Base-by-base conservation (phyloP, 2,113 vertebrate genomes). In the Cyprinodon tularosa region DNA sequence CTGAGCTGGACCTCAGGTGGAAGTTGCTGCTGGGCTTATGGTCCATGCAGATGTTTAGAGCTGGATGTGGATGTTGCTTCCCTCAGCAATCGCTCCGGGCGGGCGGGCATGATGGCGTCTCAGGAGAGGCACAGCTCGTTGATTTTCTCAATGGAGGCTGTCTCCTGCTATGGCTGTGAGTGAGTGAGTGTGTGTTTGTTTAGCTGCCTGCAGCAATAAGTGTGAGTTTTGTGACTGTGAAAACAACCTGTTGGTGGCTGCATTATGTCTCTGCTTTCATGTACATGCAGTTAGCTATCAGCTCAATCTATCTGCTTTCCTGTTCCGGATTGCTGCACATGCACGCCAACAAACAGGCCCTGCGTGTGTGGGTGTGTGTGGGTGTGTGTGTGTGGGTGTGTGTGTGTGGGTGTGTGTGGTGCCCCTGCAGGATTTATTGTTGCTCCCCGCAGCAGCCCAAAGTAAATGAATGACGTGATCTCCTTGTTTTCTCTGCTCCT, bases 101-200 rank as follows among this genome's bases (percentile, higher is more conserved):
- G 72, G 42, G 36, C 50, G 57, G 48, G 79, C 67, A 48, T 36
- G 48, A 40, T 42, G 36, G 66, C 15, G 74, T 91, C 90, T 90
- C 90, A 50, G 63, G 90, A 90, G 92, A 90, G 73, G 73, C 86
- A 93, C 88, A 92, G 89, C 86, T 93, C 93, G 88, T 93, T 93
- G 90, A 44, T 75, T 87, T 86, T 93, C 87, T 93, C 89, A 93
- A 92, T 93, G 90, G 88, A 89, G 91, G 86, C 80, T 93, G 90
- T 92, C 88, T 94, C 90, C 89, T 90, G 86, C 76, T 81, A 90
- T 83, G 86, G 71, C 73, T 61, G 69, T 76, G 62, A 36, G 47
- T 81, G 62, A 37, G 79, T 47, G 68, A 17, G 71, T 60, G 78
- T 59, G 57, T 38, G 66, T 66, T 66, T 64, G 69, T 63, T 65